Percentiles rank a stretch among this genome's conserved stretches.
These are phyloP conservation scores for Poecilus cupreus DNA, from an alignment of 2,888 invertebrate species.

Conservation along the genomic window DNA sequence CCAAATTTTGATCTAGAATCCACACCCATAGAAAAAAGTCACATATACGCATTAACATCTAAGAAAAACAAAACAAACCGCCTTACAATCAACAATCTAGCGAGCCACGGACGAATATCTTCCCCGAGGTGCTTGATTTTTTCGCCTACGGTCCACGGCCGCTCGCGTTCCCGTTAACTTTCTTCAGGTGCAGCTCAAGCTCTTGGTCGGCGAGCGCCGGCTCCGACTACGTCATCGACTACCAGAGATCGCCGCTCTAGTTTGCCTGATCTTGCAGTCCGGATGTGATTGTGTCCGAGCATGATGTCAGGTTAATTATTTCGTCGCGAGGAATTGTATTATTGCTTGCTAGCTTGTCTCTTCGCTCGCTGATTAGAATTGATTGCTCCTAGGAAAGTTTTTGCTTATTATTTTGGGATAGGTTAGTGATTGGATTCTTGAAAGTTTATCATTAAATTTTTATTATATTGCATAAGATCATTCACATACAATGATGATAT, in stretches of 20 bases:
- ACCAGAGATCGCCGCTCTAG: slow-evolving; percentile 41
- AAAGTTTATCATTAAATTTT: too few species aligned
- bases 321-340: background rate
- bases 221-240: background rate
- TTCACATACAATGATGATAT: too few species aligned
- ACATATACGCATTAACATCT: background rate
- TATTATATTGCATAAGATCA: too few species aligned
- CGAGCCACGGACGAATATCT: slow-evolving; percentile 38
- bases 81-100: slow-evolving; percentile 13
- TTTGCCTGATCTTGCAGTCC: slow-evolving; percentile 20
- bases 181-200: slow-evolving; percentile 52
- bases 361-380: too few species aligned
- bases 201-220: background rate
- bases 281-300: slow-evolving; percentile 48
- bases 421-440: too few species aligned
- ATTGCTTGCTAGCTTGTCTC: too few species aligned
- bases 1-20: slow-evolving; percentile 14
- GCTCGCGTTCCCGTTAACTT: slow-evolving; percentile 51
- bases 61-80: slow-evolving; percentile 31
- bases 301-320: slow-evolving; percentile 8
- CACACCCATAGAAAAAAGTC: slow-evolving; percentile 20
- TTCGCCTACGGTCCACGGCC: slow-evolving; percentile 44
- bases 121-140: slow-evolving; percentile 40
- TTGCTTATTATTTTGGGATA: too few species aligned
- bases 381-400: too few species aligned